Conservation (phyloP, 2,797 vertebrate species). For the Sternarchorhynchus goeldii region DNA sequence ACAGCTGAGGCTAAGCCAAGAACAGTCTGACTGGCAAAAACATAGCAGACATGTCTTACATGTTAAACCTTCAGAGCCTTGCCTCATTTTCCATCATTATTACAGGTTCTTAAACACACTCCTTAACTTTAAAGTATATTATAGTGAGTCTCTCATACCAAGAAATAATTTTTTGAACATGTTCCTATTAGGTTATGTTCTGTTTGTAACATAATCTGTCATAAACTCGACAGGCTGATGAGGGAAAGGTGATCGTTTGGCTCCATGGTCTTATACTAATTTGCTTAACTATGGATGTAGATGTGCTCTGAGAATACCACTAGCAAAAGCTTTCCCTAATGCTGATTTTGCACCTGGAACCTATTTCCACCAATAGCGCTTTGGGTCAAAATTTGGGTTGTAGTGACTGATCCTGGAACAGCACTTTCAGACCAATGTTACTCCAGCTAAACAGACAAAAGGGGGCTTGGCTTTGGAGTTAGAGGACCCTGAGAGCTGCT, state of each 20-base stretch:
- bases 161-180: not conserved
- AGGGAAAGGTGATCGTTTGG: not conserved
- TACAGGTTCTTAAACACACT: not conserved
- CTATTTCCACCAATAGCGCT: conserved; percentile 17
- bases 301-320: conserved; percentile 6
- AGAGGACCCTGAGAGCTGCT: not conserved
- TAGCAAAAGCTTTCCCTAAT: conserved; percentile 13
- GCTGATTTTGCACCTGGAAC: conserved; percentile 30
- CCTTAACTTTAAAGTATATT: not conserved
- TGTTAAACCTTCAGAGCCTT: not conserved
- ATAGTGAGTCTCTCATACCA: not conserved
- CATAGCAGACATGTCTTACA: conserved; percentile 7
- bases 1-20: conserved; percentile 26
- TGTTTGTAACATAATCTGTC: not conserved
- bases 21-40: not conserved
- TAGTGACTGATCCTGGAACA: not conserved
- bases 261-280: not conserved
- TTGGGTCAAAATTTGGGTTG: conserved; percentile 2
- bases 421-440: conserved; percentile 4
- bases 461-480: conserved; percentile 2
- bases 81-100: not conserved
- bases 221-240: not conserved
- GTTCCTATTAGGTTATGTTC: conserved; percentile 13
- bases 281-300: conserved; percentile 1
- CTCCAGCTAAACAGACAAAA: conserved; percentile 8